These are phyloP conservation scores for Anoncus sp. DNA, from an alignment of 2,888 invertebrate species.

Conservation along the genomic window DNA sequence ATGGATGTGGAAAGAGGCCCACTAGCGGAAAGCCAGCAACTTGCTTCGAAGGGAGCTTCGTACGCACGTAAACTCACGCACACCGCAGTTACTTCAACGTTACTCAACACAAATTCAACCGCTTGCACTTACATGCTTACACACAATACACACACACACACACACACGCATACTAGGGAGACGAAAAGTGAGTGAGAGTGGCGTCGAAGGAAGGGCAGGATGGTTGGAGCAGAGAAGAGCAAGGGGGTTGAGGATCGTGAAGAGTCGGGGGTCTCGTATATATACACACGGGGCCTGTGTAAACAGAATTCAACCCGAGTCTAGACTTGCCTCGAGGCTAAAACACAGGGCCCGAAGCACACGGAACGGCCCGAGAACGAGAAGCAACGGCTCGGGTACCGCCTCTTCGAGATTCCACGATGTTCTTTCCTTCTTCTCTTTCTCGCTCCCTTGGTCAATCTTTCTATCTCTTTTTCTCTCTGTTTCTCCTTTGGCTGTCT, in stretches of 20 bases:
- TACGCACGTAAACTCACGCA: conserved; percentile 47
- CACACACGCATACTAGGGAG: conserved; percentile 17
- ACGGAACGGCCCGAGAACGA: conserved; percentile 46
- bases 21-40: conserved; percentile 32
- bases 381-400: conserved; percentile 62
- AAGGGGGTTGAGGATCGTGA: conserved; percentile 38
- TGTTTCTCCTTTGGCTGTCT: conserved; percentile 20
- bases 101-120: conserved; percentile 57
- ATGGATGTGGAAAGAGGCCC: conserved; percentile 16
- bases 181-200: conserved; percentile 41
- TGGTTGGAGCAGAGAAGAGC: no score
- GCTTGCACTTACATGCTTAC: no score
- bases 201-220: conserved; percentile 23
- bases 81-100: conserved; percentile 33
- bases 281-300: conserved; percentile 64
- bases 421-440: conserved; percentile 23
- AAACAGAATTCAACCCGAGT: conserved; percentile 66
- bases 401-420: conserved; percentile 66
- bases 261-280: conserved; percentile 55
- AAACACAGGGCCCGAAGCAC: conserved; percentile 62
- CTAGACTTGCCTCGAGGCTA: conserved; percentile 66
- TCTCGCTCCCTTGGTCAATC: conserved; percentile 1
- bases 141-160: conserved; percentile 5
- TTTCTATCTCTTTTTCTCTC: background rate
- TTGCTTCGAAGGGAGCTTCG: conserved; percentile 36